phyloP scores from a whole-genome alignment of 2,888 invertebrate genomes.

The Lymantria dispar region DNA sequence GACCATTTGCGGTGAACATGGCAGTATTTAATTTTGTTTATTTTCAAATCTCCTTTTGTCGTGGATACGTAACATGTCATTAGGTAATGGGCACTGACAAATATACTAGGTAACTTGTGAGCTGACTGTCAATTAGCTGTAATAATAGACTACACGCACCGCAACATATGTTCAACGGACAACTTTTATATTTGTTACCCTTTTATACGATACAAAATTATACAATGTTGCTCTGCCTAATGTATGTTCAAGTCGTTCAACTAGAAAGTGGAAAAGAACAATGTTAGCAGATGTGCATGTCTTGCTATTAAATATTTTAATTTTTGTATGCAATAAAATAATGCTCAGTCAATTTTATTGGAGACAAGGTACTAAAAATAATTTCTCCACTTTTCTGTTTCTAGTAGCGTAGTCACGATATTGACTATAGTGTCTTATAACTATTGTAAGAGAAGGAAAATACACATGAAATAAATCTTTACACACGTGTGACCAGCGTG shows the following conservation, averaged over 20 bases:
- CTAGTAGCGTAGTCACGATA: too few relatives aligned
- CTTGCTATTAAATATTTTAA: neutral
- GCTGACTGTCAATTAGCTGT: conserved; percentile 70
- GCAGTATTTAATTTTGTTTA: conserved; percentile 39
- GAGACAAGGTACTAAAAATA: too few relatives aligned
- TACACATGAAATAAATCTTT: too few relatives aligned
- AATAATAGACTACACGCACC: conserved; percentile 54
- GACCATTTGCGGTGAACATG: conserved; percentile 22
- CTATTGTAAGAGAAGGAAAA: too few relatives aligned
- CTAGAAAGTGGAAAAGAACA: conserved; percentile 18
- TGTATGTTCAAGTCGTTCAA: conserved; percentile 15
- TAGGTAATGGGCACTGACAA: conserved; percentile 71
- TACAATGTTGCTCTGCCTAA: conserved; percentile 27
- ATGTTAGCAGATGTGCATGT: neutral
- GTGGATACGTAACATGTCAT: conserved; percentile 59
- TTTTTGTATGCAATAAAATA: too few relatives aligned
- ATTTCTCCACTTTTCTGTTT: too few relatives aligned
- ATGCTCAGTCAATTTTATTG: too few relatives aligned
- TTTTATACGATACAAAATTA: conserved; percentile 70
- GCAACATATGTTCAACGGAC: conserved; percentile 70
- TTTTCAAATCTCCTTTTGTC: conserved; percentile 51
- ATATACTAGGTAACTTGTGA: conserved; percentile 60
- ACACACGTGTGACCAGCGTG: too few relatives aligned
- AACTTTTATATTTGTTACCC: conserved; percentile 66
- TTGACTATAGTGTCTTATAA: too few relatives aligned